phyloP scores from a whole-genome alignment of 2,888 invertebrate genomes.

The Emmelina monodactyla region DNA sequence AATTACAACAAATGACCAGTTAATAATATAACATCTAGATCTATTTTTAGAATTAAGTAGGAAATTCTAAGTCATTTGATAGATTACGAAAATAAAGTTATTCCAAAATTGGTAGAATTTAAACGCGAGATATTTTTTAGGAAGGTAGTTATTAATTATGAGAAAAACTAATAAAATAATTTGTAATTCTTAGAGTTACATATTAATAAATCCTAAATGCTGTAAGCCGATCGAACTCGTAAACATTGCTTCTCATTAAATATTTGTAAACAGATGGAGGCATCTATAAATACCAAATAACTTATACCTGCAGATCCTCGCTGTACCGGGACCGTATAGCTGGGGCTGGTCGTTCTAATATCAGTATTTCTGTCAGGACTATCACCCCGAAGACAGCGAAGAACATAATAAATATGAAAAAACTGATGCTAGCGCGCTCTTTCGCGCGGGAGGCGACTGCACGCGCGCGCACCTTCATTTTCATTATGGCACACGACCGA shows the following conservation, averaged over 20 bases:
- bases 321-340: slow-evolving; percentile 66
- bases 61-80: too few relatives aligned
- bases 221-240: slow-evolving; percentile 7
- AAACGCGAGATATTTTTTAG: too few relatives aligned
- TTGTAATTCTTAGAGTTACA: too few relatives aligned
- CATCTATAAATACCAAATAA: slow-evolving; percentile 1
- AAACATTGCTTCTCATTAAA: slow-evolving; percentile 8
- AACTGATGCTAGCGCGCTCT: slow-evolving; percentile 87
- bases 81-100: too few relatives aligned
- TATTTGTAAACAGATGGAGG: background rate
- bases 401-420: slow-evolving; percentile 90
- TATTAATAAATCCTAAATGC: too few relatives aligned
- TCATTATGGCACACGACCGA: too few relatives aligned
- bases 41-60: too few relatives aligned
- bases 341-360: slow-evolving; percentile 63
- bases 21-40: too few relatives aligned
- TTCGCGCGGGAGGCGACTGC: slow-evolving; percentile 66
- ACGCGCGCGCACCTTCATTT: slow-evolving; percentile 59
- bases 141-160: too few relatives aligned
- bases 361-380: slow-evolving; percentile 83
- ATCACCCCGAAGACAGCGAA: slow-evolving; percentile 89
- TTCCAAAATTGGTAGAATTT: too few relatives aligned
- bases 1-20: too few relatives aligned
- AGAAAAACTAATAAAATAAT: too few relatives aligned
- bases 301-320: slow-evolving; percentile 73